phyloP scores from a whole-genome alignment of 2,113 vertebrate genomes.

The Apistogramma diplotaenia region DNA sequence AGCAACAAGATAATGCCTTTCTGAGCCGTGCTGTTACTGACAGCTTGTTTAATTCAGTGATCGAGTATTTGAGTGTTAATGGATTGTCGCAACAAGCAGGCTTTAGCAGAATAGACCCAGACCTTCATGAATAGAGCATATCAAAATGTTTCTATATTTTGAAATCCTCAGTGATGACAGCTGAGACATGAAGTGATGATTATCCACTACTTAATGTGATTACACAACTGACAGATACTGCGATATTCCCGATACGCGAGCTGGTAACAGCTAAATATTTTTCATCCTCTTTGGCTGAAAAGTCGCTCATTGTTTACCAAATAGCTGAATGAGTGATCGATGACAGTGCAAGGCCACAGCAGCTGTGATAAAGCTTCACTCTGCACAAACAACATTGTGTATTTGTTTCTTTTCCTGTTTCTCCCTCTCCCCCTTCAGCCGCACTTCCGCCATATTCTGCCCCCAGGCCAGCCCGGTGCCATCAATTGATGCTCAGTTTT shows the following conservation, averaged over 20 bases:
- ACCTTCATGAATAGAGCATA: not conserved
- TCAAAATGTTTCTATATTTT: not conserved
- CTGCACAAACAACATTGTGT: conserved; percentile 40
- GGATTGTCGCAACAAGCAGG: not conserved
- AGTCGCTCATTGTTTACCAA: conserved; percentile 15
- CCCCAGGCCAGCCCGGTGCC: conserved; percentile 8
- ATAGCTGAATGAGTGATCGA: conserved; percentile 33
- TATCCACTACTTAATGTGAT: not conserved
- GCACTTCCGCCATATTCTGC: conserved; percentile 4
- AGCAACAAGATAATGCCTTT: not conserved
- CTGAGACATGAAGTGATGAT: not conserved
- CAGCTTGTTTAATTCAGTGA: not conserved
- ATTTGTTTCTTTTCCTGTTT: conserved; percentile 51
- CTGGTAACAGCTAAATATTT: not conserved
- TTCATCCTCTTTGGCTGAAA: not conserved
- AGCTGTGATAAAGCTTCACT: conserved; percentile 35
- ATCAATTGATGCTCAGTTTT: conserved; percentile 24
- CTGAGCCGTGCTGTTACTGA: not conserved
- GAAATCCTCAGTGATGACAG: not conserved
- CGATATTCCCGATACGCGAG: not conserved
- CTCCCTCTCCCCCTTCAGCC: conserved; percentile 1
- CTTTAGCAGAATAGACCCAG: not conserved
- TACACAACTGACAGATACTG: not conserved
- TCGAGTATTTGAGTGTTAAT: not conserved
- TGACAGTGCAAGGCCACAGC: not conserved